phyloP scores from a whole-genome alignment of 2,888 invertebrate genomes.

The Drosophila glabriapex region DNA sequence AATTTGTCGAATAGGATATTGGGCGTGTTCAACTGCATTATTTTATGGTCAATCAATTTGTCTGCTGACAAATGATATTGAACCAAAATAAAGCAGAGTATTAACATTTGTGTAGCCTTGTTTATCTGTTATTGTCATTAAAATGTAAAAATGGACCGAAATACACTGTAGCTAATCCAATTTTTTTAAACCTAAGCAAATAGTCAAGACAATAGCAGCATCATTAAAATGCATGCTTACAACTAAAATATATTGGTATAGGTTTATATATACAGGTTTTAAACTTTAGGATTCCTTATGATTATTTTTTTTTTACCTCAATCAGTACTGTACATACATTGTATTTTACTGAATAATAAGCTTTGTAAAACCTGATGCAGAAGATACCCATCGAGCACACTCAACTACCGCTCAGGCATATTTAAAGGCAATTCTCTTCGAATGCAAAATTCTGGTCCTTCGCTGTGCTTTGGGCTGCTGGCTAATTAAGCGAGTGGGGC shows the following conservation, averaged over 20 bases:
- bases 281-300: not conserved
- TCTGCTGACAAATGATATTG: not conserved
- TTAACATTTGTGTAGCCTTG: not conserved
- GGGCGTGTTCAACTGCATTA: not conserved
- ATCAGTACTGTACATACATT: not conserved
- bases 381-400: not conserved
- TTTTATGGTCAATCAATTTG: not conserved
- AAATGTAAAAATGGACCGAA: not conserved
- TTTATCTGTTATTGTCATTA: not conserved
- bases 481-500: slow-evolving; percentile 2
- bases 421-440: not conserved
- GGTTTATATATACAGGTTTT: not conserved
- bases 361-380: not conserved
- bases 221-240: not conserved
- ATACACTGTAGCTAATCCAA: not conserved
- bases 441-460: not conserved
- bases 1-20: too few relatives aligned
- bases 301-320: not conserved
- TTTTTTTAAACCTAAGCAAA: not conserved
- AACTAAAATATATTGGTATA: not conserved
- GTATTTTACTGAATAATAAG: not conserved
- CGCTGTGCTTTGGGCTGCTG: not conserved
- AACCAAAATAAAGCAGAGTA: not conserved
- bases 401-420: not conserved
- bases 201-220: not conserved